Percentiles rank a stretch among this genome's conserved stretches.
Conservation (phyloP, 2,888 invertebrate species). For the Cerceris ruficornis region DNA sequence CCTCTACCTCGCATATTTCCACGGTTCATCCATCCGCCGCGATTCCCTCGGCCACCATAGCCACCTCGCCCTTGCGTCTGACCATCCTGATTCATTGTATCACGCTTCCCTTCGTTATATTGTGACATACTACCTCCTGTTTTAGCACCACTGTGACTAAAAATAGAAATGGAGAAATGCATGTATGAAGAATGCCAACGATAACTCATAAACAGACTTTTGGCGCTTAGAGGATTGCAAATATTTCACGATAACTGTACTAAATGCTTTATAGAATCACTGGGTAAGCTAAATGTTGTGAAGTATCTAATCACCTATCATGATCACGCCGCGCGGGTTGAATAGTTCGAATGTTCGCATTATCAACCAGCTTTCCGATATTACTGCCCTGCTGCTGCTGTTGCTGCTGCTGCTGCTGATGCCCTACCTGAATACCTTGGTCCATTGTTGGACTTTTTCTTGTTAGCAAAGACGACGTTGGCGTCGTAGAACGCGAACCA, state of each 20-base stretch:
- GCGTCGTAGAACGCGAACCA: constrained; percentile 91
- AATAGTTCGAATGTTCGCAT: constrained; percentile 71
- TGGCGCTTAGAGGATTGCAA: too few species aligned
- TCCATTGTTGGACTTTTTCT: constrained; percentile 94
- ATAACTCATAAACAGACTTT: not conserved
- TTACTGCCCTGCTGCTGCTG: constrained; percentile 72
- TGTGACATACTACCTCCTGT: constrained; percentile 75
- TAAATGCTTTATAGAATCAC: too few species aligned
- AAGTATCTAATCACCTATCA: constrained; percentile 69
- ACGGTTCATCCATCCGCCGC: constrained; percentile 78
- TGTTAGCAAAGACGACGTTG: constrained; percentile 86
- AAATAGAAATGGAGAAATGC: constrained; percentile 8
- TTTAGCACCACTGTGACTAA: constrained; percentile 73
- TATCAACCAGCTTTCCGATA: constrained; percentile 76
- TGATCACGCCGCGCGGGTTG: constrained; percentile 77
- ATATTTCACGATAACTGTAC: too few species aligned
- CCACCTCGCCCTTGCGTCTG: constrained; percentile 64
- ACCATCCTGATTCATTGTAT: constrained; percentile 68
- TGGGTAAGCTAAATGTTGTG: too few species aligned
- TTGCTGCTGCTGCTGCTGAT: constrained; percentile 80
- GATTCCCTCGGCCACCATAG: constrained; percentile 79
- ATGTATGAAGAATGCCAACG: not conserved
- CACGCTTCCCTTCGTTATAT: constrained; percentile 76
- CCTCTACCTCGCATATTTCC: constrained; percentile 80
- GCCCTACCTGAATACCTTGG: constrained; percentile 89